Percentiles rank a stretch among this genome's conserved stretches.
phyloP scores from a whole-genome alignment of 2,888 invertebrate genomes.

The Caenorhabditis imperialis region DNA sequence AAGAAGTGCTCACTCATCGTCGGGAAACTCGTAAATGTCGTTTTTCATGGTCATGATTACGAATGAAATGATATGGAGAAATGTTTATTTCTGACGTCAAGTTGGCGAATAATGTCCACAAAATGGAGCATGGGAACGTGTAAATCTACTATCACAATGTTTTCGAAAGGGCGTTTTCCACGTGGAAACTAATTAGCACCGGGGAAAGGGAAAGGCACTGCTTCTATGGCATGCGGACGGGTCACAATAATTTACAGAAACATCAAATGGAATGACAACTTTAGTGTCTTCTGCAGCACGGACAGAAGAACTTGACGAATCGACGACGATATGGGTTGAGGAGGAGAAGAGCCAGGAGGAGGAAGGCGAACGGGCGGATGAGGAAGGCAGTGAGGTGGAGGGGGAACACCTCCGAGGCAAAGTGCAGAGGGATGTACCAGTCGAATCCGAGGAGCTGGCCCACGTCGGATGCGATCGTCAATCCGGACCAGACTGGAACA shows the following conservation, averaged over 20 bases:
- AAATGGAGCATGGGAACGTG: constrained; percentile 23
- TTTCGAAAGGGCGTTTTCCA: constrained; percentile 1
- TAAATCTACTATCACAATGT: constrained; percentile 34
- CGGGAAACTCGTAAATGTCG: constrained; percentile 51
- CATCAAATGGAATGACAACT: not conserved
- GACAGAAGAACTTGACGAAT: constrained; percentile 48
- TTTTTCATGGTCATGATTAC: constrained; percentile 1
- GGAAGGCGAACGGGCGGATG: constrained; percentile 41
- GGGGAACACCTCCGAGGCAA: constrained; percentile 50
- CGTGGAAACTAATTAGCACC: constrained; percentile 23
- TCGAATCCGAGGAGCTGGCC: constrained; percentile 30
- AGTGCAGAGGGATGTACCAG: constrained; percentile 42
- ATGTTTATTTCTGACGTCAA: constrained; percentile 1
- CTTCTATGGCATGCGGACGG: constrained; percentile 22
- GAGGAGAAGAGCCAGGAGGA: constrained; percentile 26
- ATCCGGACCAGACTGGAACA: constrained; percentile 51
- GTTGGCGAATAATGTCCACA: not conserved
- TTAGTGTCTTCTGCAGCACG: constrained; percentile 52
- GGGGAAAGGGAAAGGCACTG: constrained; percentile 29
- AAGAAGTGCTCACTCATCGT: constrained; percentile 34
- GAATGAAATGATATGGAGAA: constrained; percentile 19
- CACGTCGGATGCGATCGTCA: constrained; percentile 32
- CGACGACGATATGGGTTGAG: constrained; percentile 52
- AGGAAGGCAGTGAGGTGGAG: constrained; percentile 49
- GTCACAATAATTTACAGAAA: constrained; percentile 45